Conservation (phyloP, 2,797 vertebrate genomes). For the Sibirionetta formosa region DNA sequence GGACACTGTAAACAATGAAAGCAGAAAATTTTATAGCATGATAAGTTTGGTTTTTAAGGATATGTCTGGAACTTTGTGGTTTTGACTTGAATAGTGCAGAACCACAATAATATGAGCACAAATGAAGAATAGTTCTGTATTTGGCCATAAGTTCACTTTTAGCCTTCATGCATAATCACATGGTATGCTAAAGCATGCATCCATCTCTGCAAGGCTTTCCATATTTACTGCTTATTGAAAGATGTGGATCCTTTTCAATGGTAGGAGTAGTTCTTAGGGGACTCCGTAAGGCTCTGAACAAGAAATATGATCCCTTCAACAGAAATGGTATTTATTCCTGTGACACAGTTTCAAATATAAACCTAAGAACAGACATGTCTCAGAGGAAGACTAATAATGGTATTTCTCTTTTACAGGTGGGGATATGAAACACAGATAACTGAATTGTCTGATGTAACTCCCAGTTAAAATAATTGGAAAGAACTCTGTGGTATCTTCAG, state of each 20-base stretch:
- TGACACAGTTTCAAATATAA: background rate
- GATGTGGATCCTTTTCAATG: background rate
- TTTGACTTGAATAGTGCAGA: background rate
- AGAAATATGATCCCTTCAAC: background rate
- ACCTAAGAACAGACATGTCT: background rate
- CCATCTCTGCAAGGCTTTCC: background rate
- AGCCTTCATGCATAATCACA: accelerated
- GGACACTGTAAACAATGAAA: background rate
- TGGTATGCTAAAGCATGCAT: background rate
- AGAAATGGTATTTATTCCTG: background rate
- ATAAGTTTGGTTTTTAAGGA: background rate
- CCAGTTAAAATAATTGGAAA: background rate
- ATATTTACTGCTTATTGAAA: background rate
- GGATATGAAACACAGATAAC: background rate
- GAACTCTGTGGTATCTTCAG: background rate
- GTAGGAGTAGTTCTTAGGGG: background rate
- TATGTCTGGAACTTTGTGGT: background rate
- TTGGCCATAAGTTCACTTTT: background rate
- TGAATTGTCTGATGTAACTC: background rate
- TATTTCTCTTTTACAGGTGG: background rate
- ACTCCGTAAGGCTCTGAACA: background rate
- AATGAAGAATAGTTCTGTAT: background rate
- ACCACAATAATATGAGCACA: background rate
- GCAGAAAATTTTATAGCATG: background rate
- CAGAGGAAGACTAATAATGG: background rate